A percentile compares a stretch with the other conserved stretches of the same genome.
Evolutionary conservation across 1,140 invertebrate species (phyloP).

Genomic region (Drosophila prosaltans): DNA sequence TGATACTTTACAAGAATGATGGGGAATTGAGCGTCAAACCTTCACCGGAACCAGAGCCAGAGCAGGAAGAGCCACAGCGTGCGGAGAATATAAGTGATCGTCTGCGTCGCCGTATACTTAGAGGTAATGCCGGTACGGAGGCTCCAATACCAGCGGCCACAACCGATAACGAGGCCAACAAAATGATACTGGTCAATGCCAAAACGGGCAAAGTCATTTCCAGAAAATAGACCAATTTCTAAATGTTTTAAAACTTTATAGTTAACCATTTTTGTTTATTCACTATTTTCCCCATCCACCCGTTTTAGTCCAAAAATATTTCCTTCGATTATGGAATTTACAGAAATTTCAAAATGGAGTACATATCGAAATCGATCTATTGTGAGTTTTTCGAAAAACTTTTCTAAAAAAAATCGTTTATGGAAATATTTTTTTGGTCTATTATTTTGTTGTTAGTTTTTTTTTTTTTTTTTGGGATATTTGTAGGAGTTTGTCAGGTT

Average conservation of each 20-base stretch:
- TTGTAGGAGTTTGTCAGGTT: conserved; percentile 44
- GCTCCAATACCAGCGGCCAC: not conserved
- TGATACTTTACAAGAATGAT: conserved; percentile 78
- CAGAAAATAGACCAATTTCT: conserved; percentile 55
- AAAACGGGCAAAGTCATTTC: conserved; percentile 81
- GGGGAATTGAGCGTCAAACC: conserved; percentile 70
- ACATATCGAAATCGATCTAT: too few relatives aligned
- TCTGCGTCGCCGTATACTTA: conserved; percentile 65
- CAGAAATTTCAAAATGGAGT: too few relatives aligned
- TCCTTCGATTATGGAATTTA: not conserved
- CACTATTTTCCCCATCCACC: too few relatives aligned
- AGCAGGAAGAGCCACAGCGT: conserved; percentile 18
- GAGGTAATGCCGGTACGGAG: conserved; percentile 41
- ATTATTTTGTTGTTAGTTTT: conserved; percentile 67
- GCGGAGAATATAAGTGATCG: conserved; percentile 77
- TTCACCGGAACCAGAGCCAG: conserved; percentile 32
- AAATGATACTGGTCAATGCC: conserved; percentile 82
- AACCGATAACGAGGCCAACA: conserved; percentile 39
- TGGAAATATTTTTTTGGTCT: conserved; percentile 44
- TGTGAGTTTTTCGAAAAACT: too few relatives aligned
- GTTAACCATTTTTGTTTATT: not conserved
- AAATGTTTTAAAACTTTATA: conserved; percentile 12
- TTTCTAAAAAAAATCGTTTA: not conserved
- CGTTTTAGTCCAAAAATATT: not conserved
- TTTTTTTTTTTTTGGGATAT: conserved; percentile 43